Base-by-base conservation (phyloP, 2,113 vertebrate genomes). In the Fukomys damarensis region DNA sequence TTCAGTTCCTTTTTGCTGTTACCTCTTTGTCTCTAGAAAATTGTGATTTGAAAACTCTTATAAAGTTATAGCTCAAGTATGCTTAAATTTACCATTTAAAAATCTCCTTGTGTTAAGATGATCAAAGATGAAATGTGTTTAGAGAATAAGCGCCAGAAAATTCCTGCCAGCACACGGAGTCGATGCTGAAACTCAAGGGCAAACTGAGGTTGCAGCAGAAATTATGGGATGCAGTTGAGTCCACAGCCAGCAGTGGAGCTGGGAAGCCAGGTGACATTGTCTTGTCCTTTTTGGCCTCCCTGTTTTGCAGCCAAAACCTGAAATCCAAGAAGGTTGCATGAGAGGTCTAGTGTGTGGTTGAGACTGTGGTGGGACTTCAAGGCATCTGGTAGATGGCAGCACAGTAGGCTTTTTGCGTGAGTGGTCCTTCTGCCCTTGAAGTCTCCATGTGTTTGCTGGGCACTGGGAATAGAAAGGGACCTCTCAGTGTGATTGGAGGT, bases 21-120 rank as follows among this genome's bases (percentile, higher is more conserved):
- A 89, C 70, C 5, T 95, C 88, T 96, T 93, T 35, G 49, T 87
- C 49, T 72, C 70, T 76, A 58, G 94, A 63, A 81, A 82, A 66
- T 61, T 89, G 65, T 38, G 66, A 91, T 89, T 90, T 38, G 14
- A 61, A 80, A 79, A 61, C 49, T 10, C 54, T 76, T 68, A 49
- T 14, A 85, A 96, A 96, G 76, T 58, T 74, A 38, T 76, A 56
- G 91, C 65, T 94, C 91, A 95, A 93, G 86, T 41, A 74, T n/a
- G 19, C 70, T 81, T 92, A 52, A 49, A 56, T 90, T 95, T 87
- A 63, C 46, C 43, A 72, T 70, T 70, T 95, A 90, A 92, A 88
- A 81, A 74, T 54, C 72, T 43, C 59, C 82, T 72, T 32, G 68
- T 68, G 43, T 61, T 63, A 61, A 72, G 59, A 72, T 63, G 92